Percentiles rank a stretch among this genome's conserved stretches.
Conservation (phyloP, 2,797 vertebrate species). For the Columba guinea region DNA sequence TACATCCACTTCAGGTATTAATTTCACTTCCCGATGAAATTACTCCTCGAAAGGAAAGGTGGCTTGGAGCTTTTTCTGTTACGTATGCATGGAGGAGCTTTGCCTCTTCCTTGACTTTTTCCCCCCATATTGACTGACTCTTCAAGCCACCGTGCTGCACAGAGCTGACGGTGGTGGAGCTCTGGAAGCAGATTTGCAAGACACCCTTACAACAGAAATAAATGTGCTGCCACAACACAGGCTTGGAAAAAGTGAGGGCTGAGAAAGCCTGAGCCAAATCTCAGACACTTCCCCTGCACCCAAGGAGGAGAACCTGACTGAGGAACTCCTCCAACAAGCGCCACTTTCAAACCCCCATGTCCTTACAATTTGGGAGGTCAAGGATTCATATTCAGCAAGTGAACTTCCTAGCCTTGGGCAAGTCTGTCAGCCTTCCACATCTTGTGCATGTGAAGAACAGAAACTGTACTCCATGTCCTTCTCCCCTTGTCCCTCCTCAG, state of each 20-base stretch:
- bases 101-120: neutral
- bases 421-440: neutral
- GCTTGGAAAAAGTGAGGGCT: neutral
- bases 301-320: neutral
- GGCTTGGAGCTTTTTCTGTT: neutral
- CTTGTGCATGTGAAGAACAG: neutral
- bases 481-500: neutral
- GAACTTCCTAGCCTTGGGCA: neutral
- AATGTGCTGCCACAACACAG: rapidly evolving
- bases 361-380: neutral
- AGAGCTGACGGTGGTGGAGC: neutral
- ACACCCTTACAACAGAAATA: neutral
- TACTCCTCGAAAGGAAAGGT: neutral
- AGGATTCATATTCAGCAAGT: neutral
- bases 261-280: neutral
- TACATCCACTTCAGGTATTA: neutral
- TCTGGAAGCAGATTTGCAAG: neutral
- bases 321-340: rapidly evolving
- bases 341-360: neutral
- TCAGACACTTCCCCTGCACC: neutral
- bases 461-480: neutral
- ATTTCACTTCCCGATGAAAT: neutral
- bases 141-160: neutral
- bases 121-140: rapidly evolving
- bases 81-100: neutral